Base-by-base conservation (phyloP, 2,797 vertebrate genomes). In the Poeciliopsis gracilis region DNA sequence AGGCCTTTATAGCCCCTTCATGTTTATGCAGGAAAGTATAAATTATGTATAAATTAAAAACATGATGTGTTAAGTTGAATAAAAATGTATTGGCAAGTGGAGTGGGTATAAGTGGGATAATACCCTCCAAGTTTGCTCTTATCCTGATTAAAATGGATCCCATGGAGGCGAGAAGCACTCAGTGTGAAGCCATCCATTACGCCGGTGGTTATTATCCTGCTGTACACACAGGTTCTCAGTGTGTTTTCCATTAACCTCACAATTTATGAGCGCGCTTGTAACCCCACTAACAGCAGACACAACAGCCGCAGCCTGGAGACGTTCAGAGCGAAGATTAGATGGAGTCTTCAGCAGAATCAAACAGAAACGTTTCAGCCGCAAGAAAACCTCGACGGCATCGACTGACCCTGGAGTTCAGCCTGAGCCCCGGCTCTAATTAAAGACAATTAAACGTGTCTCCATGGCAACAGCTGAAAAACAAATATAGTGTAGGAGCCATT, bases 121-220 rank as follows among this genome's bases (percentile, higher is more conserved):
- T 28, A 57, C 36, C 72, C 72, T 74, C 49, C 51, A 57, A 43
- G 72, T 57, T 55, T 74, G 72, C 72, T 57, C 72, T 74, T 43
- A 74, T n/a, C 13, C 72, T 74, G 51, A 74, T 74, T 74, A 74
- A 74, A 74, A 74, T 49, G 71, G 71, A 72, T 72, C 36, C 46
- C 71, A 36, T 51, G 20, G 53, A 57, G 51, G 36, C 51, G 25
- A 74, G 72, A 13, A 57, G 72, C 72, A 57, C 72, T 74, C 51
- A 57, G 72, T 8, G 72, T 72, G 71, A 36, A 72, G 49, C 45
- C 71, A 49, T 72, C 71, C 28, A 72, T 72, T 72, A 72, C 46
- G 46, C 28, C 20, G 9, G 9, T 43, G 38, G 38, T 67, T 67
- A 43, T 67, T 51, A 72, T 72, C 71, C 15, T 20, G 69, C 16